These are phyloP conservation scores for Drosophila mauritiana DNA, from an alignment of 1,140 invertebrate species.

Conservation along the genomic window DNA sequence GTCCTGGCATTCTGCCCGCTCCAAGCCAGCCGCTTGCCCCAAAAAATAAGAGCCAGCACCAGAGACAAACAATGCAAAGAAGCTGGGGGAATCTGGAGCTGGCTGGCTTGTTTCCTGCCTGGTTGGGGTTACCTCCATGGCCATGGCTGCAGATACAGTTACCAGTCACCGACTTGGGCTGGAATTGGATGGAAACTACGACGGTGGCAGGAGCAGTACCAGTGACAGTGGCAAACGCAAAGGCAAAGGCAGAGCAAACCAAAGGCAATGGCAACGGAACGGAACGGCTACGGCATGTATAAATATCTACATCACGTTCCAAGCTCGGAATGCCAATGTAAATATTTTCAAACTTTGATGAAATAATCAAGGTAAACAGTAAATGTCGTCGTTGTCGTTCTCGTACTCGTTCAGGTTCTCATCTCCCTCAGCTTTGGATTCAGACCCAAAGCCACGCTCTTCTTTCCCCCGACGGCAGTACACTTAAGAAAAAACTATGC, in stretches of 20 bases:
- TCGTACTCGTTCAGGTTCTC: constrained; percentile 27
- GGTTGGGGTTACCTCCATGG: constrained; percentile 27
- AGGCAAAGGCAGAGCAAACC: not conserved
- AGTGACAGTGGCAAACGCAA: not conserved
- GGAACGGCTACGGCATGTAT: constrained; percentile 59
- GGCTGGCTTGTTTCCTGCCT: not conserved
- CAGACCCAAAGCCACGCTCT: constrained; percentile 3
- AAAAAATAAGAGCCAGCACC: constrained; percentile 17
- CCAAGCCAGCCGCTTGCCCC: not conserved
- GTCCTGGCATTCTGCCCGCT: constrained; percentile 50
- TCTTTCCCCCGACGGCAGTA: not conserved
- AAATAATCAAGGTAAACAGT: constrained; percentile 83
- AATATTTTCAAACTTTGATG: constrained; percentile 83
- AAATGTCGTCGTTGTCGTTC: constrained; percentile 69
- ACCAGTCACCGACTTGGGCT: not conserved
- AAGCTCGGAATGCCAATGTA: constrained; percentile 81
- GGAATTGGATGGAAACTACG: constrained; percentile 17
- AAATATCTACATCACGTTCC: constrained; percentile 83
- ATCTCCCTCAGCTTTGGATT: constrained; percentile 22
- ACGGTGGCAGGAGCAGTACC: too few relatives aligned
- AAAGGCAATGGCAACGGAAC: constrained; percentile 12
- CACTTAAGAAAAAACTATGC: not conserved
- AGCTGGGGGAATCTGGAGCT: constrained; percentile 18
- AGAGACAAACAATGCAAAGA: constrained; percentile 42
- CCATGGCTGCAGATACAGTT: not conserved